A percentile compares a stretch with the other conserved stretches of the same genome.
Evolutionary conservation across 2,888 invertebrate genomes (phyloP).

Genomic region (Lottia gigantea): DNA sequence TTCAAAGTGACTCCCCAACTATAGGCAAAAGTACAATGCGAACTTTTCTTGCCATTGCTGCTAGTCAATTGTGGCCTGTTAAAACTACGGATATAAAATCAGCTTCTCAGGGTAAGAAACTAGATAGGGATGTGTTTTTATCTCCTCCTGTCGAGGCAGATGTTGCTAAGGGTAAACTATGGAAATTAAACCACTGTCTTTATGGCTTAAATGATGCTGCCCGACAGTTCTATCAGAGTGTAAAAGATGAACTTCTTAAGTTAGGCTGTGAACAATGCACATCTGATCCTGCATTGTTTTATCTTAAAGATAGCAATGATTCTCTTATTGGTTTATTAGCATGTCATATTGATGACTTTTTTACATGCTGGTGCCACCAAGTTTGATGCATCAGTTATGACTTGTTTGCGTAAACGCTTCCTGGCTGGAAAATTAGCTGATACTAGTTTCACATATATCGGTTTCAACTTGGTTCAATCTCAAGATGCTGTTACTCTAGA

Average conservation of each 20-base stretch:
- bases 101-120: slow-evolving; percentile 23
- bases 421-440: not conserved
- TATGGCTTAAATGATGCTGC: slow-evolving; percentile 29
- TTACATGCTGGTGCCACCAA: not conserved
- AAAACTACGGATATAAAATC: slow-evolving; percentile 27
- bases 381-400: not conserved
- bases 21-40: slow-evolving; percentile 12
- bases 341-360: slow-evolving; percentile 8
- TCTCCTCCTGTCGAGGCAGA: slow-evolving; percentile 23
- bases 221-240: slow-evolving; percentile 26
- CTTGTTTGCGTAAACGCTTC: not conserved
- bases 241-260: slow-evolving; percentile 8
- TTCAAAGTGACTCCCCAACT: slow-evolving; percentile 16
- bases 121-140: slow-evolving; percentile 22
- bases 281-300: not conserved
- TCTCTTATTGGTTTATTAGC: not conserved
- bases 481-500: not conserved
- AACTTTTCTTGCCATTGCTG: slow-evolving; percentile 19
- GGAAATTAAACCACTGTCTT: slow-evolving; percentile 28
- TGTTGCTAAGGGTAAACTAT: slow-evolving; percentile 12
- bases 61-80: slow-evolving; percentile 20
- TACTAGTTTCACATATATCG: not conserved
- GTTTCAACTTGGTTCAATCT: not conserved
- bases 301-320: not conserved
- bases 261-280: not conserved